These are phyloP conservation scores for Gopherus flavomarginatus DNA, from an alignment of 2,113 vertebrate species.

Conservation along the genomic window DNA sequence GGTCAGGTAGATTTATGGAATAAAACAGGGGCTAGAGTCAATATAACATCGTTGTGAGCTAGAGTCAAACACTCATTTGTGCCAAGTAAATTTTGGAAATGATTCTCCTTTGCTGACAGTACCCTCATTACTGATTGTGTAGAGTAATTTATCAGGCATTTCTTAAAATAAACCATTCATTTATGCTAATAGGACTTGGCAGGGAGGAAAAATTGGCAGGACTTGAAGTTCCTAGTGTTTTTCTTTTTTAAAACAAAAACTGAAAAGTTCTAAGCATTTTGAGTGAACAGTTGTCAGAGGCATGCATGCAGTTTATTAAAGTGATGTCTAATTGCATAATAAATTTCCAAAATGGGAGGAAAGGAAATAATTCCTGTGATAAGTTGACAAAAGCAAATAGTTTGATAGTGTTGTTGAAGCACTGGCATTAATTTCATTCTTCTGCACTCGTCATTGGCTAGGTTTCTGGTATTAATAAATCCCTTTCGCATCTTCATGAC, in stretches of 20 bases:
- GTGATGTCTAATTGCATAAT: constrained; percentile 70
- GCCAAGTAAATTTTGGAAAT: constrained; percentile 86
- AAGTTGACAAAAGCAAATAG: constrained; percentile 69
- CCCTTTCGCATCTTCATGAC: constrained; percentile 61
- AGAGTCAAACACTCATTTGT: constrained; percentile 75
- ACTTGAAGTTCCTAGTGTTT: constrained; percentile 83
- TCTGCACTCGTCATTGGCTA: constrained; percentile 47
- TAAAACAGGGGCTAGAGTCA: constrained; percentile 57
- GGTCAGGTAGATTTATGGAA: constrained; percentile 73
- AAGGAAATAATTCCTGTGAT: constrained; percentile 63
- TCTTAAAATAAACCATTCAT: constrained; percentile 91
- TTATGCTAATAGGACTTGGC: constrained; percentile 89
- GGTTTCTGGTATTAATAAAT: constrained; percentile 65
- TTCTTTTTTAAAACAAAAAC: constrained; percentile 80
- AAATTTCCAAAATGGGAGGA: constrained; percentile 75
- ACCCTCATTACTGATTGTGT: constrained; percentile 88
- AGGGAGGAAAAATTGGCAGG: constrained; percentile 84
- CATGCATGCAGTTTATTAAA: constrained; percentile 70
- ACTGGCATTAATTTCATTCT: constrained; percentile 60
- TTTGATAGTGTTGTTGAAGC: constrained; percentile 61
- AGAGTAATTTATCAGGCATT: constrained; percentile 89
- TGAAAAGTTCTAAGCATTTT: constrained; percentile 77
- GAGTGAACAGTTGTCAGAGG: constrained; percentile 70
- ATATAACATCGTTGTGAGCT: constrained; percentile 74
- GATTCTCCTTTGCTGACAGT: constrained; percentile 85